Base-by-base conservation (phyloP, 2,113 vertebrate species). In the Sinocyclocheilus rhinocerous region DNA sequence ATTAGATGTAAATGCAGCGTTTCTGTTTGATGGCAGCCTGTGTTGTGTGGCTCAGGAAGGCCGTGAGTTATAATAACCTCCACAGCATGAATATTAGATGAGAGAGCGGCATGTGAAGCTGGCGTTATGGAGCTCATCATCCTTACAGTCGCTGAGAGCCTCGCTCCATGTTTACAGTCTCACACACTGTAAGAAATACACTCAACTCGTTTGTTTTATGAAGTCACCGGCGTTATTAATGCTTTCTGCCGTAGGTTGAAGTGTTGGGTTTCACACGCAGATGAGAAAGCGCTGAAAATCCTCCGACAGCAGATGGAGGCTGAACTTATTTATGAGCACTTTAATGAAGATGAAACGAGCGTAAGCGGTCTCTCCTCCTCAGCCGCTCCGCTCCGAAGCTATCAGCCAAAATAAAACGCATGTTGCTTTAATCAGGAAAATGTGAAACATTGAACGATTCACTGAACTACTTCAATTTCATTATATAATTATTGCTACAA, bases 401-500 rank as follows among this genome's bases (percentile, higher is more conserved):
- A 88, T 91, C 88, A 84, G 86, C 86, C 90, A 76, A 89, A 91
- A 91, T 90, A 91, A 89, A 84, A 86, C 87, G 77, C 67, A 87
- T 90, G 91, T 92, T 78, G 88, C 89, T 91, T 92, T 91, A 91
- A 89, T 92, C 90, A 91, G 91, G 85, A 88, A 87, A 92, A 90
- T 89, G 84, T 87, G 75, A 79, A 81, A 89, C 85, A 91, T 81
- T 89, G 72, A 87, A 81, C 87, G 87, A 90, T 89, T 92, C 88
- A 85, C 89, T 91, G 83, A 81, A 70, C 20, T 33, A 87, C 89
- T 81, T 84, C 65, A 79, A 59, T 84, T 89, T 91, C 86, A 93
- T 93, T 89, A 84, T 86, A 80, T 88, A 33, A 89, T 86, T 86
- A 73, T 57, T 59, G 20, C 83, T 76, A 80, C 61, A 80, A 69